Percentiles rank a stretch among this genome's conserved stretches.
Evolutionary conservation across 2,113 vertebrate species (phyloP).

Genomic region (Malaclemys terrapin): DNA sequence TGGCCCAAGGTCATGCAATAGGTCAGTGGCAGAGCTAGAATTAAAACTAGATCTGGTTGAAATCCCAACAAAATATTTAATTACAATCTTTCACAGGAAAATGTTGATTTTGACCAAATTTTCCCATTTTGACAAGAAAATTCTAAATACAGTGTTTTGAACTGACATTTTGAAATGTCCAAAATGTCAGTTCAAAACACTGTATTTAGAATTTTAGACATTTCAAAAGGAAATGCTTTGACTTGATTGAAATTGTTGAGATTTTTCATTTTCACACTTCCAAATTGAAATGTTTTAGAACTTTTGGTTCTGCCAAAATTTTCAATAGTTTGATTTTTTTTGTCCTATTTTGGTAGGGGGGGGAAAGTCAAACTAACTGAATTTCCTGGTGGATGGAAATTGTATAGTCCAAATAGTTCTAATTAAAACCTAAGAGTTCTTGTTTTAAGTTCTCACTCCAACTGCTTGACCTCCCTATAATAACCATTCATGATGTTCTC

Average conservation of each 20-base stretch:
- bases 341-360: neutral
- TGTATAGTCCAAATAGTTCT: neutral
- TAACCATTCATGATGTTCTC: neutral
- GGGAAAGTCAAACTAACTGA: neutral
- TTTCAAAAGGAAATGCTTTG: conserved; percentile 22
- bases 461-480: neutral
- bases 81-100: conserved; percentile 15
- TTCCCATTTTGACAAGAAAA: conserved; percentile 43
- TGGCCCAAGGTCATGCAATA: neutral
- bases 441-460: neutral
- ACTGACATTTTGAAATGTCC: conserved; percentile 66
- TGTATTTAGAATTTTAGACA: neutral
- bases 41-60: conserved; percentile 41
- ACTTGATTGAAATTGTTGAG: conserved; percentile 72
- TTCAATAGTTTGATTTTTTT: neutral
- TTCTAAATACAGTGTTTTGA: conserved; percentile 65
- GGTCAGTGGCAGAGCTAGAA: neutral
- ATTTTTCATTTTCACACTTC: conserved; percentile 66
- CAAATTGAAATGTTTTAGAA: conserved; percentile 44
- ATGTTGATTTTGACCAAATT: conserved; percentile 30
- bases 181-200: neutral
- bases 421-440: neutral
- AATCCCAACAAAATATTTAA: conserved; percentile 19
- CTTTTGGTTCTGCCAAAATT: conserved; percentile 4
- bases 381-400: conserved; percentile 19